Base-by-base conservation (phyloP, 1,140 invertebrate species). In the Papilio xuthus region DNA sequence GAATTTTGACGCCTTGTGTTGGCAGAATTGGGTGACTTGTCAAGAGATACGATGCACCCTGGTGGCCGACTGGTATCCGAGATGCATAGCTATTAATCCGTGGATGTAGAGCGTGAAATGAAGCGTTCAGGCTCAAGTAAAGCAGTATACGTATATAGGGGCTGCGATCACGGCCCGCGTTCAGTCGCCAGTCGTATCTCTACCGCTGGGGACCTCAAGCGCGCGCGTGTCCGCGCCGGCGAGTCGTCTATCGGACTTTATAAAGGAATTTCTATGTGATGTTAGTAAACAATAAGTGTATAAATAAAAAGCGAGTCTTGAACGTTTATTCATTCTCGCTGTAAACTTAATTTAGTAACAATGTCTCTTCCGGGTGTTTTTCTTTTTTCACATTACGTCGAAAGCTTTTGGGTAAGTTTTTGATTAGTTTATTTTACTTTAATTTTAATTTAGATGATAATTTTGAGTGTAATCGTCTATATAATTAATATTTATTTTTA, bases 211-310 rank as follows among this genome's bases (percentile, higher is more conserved):
- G 78, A 85, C 77, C 76, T 79, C 82, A 69, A 78, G 72, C 82
- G 85, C 78, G 83, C 44, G 56, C 77, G 80, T 74, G 69, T 77
- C 82, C 80, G 77, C 81, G 70, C 80, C 82, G 76, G 71, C 67
- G 80, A 60, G 67, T 79, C 81, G 78, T 80, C 82, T 85, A 85
- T 85, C 85, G 83, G 81, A 67, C 83, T 78, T 85, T 83, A 86
- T 87, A 87, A 89, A 92, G 83, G 84, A 87, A 88, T 89, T 85
- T 84, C 79, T 88, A 87, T 92, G 90, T 93, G 87, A 92, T 93
- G 91, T 92, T 93, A 89, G 90, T 92, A 92, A 91, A 92, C 88
- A 92, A 90, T 90, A 90, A 89, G 90, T 91, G 90, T 89, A 88
- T 88, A 89, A 86, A 92, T 92, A 92, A 89, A 91, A 91, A 92